Conservation (phyloP, 2,797 vertebrate species). For the Urosaurus nigricauda region DNA sequence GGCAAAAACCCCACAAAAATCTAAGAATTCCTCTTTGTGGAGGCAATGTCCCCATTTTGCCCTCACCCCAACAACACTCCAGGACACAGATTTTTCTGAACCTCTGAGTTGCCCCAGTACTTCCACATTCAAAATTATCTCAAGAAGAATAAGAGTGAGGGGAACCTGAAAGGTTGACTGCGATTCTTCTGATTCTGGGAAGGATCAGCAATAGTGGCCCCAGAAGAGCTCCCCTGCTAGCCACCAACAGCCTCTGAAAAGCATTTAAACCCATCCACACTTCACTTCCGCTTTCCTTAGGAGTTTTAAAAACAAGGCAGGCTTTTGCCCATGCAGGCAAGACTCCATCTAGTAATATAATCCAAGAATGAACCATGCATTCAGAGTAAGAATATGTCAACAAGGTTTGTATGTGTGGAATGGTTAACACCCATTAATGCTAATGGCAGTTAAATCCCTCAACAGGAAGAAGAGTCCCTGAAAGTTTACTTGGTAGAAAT, state of each 20-base stretch:
- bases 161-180: background rate
- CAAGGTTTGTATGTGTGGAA: background rate
- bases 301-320: background rate
- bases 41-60: no score
- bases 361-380: fast-evolving
- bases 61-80: no score
- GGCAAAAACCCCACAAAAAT: no score
- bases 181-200: background rate
- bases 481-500: conserved; percentile 30
- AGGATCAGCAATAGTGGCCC: background rate
- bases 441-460: background rate
- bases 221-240: background rate
- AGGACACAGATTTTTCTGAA: background rate
- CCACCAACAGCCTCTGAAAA: background rate
- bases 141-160: background rate
- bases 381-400: background rate
- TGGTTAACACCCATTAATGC: background rate
- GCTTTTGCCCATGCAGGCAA: background rate
- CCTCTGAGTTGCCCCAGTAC: background rate
- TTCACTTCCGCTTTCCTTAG: background rate
- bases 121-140: background rate
- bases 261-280: background rate
- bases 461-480: background rate
- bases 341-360: fast-evolving
- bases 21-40: no score